phyloP scores from a whole-genome alignment of 2,888 invertebrate genomes.

The Callimorpha dominula region DNA sequence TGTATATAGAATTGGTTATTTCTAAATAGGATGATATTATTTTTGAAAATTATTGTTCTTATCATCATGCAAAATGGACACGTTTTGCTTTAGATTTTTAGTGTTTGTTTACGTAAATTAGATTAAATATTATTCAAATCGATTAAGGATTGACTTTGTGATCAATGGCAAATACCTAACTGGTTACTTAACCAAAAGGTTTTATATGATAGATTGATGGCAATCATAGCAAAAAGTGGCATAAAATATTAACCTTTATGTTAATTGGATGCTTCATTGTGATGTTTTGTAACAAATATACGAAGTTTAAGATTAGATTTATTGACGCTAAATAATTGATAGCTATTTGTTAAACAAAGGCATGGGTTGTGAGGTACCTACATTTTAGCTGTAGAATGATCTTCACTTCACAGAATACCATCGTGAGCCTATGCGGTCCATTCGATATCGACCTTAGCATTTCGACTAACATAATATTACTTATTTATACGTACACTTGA shows the following conservation, averaged over 20 bases:
- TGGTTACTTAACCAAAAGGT: constrained; percentile 21
- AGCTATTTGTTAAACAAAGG: constrained; percentile 31
- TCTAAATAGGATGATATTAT: neutral
- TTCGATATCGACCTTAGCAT: constrained; percentile 73
- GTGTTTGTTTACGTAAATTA: constrained; percentile 21
- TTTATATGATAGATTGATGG: constrained; percentile 20
- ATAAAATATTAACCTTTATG: constrained; percentile 16
- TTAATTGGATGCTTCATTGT: constrained; percentile 28
- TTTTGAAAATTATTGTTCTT: neutral
- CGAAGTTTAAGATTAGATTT: neutral
- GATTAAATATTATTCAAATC: constrained; percentile 35
- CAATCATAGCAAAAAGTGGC: constrained; percentile 16
- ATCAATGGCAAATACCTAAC: constrained; percentile 44
- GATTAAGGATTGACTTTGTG: constrained; percentile 12
- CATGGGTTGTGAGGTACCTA: constrained; percentile 36
- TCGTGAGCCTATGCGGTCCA: constrained; percentile 71
- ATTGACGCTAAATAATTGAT: neutral
- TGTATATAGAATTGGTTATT: neutral
- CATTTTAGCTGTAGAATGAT: constrained; percentile 47
- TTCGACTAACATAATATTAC: constrained; percentile 44
- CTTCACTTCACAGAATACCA: constrained; percentile 58
- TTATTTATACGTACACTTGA: neutral
- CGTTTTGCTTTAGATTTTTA: too few relatives aligned
- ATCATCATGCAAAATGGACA: too few relatives aligned
- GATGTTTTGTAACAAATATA: constrained; percentile 23